Conservation (phyloP, 2,888 invertebrate species). For the Melinaea menophilus region DNA sequence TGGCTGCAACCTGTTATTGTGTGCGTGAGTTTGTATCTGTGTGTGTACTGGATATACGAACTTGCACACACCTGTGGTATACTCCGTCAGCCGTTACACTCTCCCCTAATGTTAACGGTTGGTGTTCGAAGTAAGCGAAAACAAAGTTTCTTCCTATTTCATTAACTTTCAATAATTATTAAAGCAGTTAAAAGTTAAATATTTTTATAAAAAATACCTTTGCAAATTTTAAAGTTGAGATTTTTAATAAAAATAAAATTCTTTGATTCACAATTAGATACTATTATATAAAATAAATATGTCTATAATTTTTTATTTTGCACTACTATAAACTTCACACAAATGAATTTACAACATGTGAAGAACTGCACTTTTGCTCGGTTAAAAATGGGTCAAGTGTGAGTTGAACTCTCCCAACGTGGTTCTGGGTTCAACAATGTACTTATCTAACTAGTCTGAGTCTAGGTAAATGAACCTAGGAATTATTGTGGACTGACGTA, state of each 20-base stretch:
- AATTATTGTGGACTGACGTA: neutral
- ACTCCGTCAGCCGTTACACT: conserved; percentile 39
- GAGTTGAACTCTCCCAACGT: conserved; percentile 6
- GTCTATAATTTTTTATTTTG: too few species aligned
- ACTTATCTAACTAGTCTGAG: conserved; percentile 8
- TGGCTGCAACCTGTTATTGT: conserved; percentile 41
- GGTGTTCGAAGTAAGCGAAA: conserved; percentile 31
- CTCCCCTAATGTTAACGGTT: conserved; percentile 36
- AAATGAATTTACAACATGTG: conserved; percentile 1
- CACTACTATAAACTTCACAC: neutral
- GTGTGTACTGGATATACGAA: conserved; percentile 32
- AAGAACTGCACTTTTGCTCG: conserved; percentile 1
- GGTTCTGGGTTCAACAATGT: conserved; percentile 7
- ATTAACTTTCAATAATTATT: conserved; percentile 10
- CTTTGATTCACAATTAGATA: too few species aligned
- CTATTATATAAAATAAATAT: too few species aligned
- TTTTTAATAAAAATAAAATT: too few species aligned
- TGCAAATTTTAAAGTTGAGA: too few species aligned
- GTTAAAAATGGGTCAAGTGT: conserved; percentile 5
- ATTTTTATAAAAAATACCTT: too few species aligned
- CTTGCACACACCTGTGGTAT: conserved; percentile 37
- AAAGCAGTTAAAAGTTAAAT: too few species aligned
- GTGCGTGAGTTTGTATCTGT: conserved; percentile 38
- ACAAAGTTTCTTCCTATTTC: conserved; percentile 27
- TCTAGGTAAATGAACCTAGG: conserved; percentile 6